phyloP scores from a whole-genome alignment of 1,140 invertebrate species.

The Ruditapes philippinarum region DNA sequence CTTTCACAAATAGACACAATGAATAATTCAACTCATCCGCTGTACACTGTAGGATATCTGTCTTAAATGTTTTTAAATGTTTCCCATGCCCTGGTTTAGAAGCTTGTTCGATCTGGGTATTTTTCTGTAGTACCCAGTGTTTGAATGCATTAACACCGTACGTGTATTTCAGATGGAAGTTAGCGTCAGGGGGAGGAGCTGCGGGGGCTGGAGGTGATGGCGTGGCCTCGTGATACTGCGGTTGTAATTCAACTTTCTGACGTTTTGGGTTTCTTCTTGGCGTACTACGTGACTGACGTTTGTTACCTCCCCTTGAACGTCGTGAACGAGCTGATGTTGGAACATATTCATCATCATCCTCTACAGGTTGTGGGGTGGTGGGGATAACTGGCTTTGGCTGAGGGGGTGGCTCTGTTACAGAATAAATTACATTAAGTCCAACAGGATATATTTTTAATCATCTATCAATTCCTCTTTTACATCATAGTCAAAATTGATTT shows the following conservation, averaged over 20 bases:
- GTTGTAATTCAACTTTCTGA: conserved; percentile 62
- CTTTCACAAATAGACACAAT: conserved; percentile 96
- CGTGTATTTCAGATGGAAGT: conserved; percentile 86
- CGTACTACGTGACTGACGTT: conserved; percentile 34
- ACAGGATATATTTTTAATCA: too few species aligned
- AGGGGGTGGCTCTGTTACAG: conserved; percentile 66
- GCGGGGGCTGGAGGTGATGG: conserved; percentile 51
- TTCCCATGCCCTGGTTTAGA: conserved; percentile 83
- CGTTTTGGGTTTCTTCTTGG: conserved; percentile 66
- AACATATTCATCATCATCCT: conserved; percentile 76
- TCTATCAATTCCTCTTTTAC: too few species aligned
- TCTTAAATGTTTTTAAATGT: conserved; percentile 91
- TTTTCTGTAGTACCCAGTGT: conserved; percentile 90
- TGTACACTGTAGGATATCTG: conserved; percentile 94
- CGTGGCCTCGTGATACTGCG: conserved; percentile 62
- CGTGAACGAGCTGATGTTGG: conserved; percentile 63
- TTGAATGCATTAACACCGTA: conserved; percentile 88
- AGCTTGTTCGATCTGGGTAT: conserved; percentile 94
- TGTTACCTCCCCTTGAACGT: conserved; percentile 51
- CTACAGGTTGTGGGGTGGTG: not conserved
- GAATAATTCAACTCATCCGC: conserved; percentile 96
- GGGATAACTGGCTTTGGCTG: conserved; percentile 21
- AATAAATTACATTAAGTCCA: too few species aligned
- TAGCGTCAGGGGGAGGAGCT: conserved; percentile 80
- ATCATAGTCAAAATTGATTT: too few species aligned